A percentile compares a stretch with the other conserved stretches of the same genome.
Conservation (phyloP, 2,797 vertebrate species). For the Aldrovandia affinis region DNA sequence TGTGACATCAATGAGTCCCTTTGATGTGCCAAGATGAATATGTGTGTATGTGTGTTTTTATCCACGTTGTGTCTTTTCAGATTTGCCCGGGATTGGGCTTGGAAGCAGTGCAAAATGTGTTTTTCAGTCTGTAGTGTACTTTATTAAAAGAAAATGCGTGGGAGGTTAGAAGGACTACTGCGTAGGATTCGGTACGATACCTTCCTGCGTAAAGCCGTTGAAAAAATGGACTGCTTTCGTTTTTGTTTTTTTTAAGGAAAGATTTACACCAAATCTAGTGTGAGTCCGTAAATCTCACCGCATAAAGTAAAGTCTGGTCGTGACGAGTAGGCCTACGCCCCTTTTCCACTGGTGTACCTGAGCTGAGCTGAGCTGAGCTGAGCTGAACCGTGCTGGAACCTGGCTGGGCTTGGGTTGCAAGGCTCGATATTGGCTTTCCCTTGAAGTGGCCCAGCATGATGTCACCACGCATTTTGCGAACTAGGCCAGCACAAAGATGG, state of each 20-base stretch:
- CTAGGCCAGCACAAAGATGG: background rate
- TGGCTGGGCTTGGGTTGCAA: background rate
- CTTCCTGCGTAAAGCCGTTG: constrained; percentile 33
- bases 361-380: background rate
- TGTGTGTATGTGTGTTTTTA: constrained; percentile 74
- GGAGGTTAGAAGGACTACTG: background rate
- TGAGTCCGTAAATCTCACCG: background rate
- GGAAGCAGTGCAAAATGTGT: constrained; percentile 47
- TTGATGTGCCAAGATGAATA: constrained; percentile 77
- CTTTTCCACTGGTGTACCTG: background rate
- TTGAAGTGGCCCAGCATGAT: background rate
- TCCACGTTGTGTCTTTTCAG: constrained; percentile 57
- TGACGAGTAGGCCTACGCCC: background rate
- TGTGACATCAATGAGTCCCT: constrained; percentile 80
- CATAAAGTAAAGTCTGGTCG: no score
- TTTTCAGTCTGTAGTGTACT: constrained; percentile 11
- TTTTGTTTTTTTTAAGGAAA: constrained; percentile 35
- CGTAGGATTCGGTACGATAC: constrained; percentile 35
- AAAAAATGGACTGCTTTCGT: constrained; percentile 42
- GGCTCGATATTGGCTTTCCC: background rate
- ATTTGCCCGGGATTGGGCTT: constrained; percentile 63
- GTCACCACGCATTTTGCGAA: background rate
- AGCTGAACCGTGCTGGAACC: background rate
- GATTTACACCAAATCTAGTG: background rate
- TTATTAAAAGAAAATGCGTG: background rate